Evolutionary conservation across 2,797 vertebrate species (phyloP).

Genomic region (Chaunax sp.): DNA sequence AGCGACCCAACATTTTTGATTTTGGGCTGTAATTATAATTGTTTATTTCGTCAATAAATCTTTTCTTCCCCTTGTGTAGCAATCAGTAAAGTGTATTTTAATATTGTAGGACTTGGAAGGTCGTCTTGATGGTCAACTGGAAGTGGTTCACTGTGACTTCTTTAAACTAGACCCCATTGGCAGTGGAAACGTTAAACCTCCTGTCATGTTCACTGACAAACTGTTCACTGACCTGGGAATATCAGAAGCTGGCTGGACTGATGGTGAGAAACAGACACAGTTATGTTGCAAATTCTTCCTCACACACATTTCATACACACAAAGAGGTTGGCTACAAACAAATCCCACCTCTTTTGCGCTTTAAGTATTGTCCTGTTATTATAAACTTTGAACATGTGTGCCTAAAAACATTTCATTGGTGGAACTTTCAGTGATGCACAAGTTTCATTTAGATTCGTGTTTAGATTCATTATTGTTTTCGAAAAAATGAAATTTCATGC

Average conservation of each 20-base stretch:
- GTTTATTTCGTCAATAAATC: neutral
- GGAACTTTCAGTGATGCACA: neutral
- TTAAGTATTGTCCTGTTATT: neutral
- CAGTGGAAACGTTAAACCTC: slow-evolving; percentile 76
- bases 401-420: neutral
- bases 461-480: neutral
- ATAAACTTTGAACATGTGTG: neutral
- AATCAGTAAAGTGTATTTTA: neutral
- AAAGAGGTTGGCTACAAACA: neutral
- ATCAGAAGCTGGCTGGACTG: slow-evolving; percentile 86
- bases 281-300: neutral
- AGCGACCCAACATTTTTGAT: neutral
- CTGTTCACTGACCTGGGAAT: slow-evolving; percentile 90
- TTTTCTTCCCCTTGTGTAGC: neutral
- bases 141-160: slow-evolving; percentile 91
- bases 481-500: neutral
- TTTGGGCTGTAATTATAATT: neutral
- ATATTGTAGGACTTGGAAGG: slow-evolving; percentile 84
- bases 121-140: slow-evolving; percentile 83
- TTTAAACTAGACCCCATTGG: slow-evolving; percentile 88
- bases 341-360: neutral
- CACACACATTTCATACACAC: neutral
- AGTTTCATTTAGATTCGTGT: neutral
- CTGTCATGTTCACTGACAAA: slow-evolving; percentile 81
- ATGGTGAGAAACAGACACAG: slow-evolving; percentile 81